Percentiles rank a stretch among this genome's conserved stretches.
These are phyloP conservation scores for Nemoura dubitans DNA, from an alignment of 2,888 invertebrate genomes.

Conservation along the genomic window DNA sequence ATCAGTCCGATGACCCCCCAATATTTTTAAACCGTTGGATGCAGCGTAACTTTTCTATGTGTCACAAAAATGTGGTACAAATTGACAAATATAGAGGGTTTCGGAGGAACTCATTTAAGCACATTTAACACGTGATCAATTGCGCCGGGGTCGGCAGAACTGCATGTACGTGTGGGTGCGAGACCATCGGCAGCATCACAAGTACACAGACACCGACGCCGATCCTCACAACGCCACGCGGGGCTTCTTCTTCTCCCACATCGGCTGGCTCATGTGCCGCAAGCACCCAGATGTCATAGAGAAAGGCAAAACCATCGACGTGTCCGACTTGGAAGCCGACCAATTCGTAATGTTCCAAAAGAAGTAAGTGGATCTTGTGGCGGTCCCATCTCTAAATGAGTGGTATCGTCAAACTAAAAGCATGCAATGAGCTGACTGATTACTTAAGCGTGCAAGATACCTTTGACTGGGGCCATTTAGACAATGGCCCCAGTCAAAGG, in stretches of 20 bases:
- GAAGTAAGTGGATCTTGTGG: slow-evolving; percentile 64
- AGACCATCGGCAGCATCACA: slow-evolving; percentile 84
- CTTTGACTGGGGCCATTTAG: background rate
- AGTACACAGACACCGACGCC: slow-evolving; percentile 76
- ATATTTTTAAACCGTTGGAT: no score
- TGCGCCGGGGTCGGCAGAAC: slow-evolving; percentile 63
- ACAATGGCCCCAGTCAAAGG: no score
- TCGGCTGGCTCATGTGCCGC: slow-evolving; percentile 83
- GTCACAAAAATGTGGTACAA: no score
- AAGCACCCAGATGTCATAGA: slow-evolving; percentile 81
- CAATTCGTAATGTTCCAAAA: slow-evolving; percentile 78
- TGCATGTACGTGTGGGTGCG: slow-evolving; percentile 80
- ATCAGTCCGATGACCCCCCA: no score
- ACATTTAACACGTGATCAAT: background rate
- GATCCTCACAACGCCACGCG: slow-evolving; percentile 83
- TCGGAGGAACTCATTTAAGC: no score
- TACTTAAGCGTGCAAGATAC: background rate
- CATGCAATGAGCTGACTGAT: background rate
- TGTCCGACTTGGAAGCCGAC: slow-evolving; percentile 78
- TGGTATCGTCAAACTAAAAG: background rate
- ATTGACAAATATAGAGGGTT: no score
- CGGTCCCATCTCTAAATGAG: background rate
- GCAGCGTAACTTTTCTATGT: no score
- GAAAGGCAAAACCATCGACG: slow-evolving; percentile 73
- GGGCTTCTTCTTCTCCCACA: slow-evolving; percentile 89